Evolutionary conservation across 2,797 vertebrate genomes (phyloP).

Genomic region (Cossypha heuglini): DNA sequence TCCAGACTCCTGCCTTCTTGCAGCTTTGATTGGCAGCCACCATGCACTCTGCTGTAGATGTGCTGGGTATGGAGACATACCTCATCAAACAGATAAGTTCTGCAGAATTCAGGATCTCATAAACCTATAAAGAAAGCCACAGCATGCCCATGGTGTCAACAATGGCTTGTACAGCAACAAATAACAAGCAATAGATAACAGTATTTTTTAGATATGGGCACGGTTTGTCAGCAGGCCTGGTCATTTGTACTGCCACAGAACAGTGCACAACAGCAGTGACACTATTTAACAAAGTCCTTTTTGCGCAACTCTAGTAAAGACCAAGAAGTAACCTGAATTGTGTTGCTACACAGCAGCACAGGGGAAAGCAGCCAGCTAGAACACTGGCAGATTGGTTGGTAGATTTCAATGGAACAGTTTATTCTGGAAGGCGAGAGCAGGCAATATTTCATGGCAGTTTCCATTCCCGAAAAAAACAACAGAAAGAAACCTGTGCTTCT

Average conservation of each 20-base stretch:
- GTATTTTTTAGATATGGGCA: background rate
- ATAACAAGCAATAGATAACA: background rate
- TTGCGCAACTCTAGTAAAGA: background rate
- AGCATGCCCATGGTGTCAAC: background rate
- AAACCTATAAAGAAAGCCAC: constrained; percentile 79
- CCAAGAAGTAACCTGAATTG: background rate
- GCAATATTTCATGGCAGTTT: background rate
- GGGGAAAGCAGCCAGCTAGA: background rate
- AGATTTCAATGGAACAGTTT: background rate
- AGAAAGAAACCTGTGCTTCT: background rate
- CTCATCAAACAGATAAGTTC: constrained; percentile 89
- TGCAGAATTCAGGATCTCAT: constrained; percentile 88
- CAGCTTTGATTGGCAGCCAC: constrained; percentile 66
- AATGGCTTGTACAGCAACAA: background rate
- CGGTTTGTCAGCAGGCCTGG: background rate
- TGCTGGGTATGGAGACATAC: constrained; percentile 74
- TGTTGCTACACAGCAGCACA: background rate
- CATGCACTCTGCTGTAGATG: constrained; percentile 83
- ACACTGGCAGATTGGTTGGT: background rate
- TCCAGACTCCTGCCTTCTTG: constrained; percentile 76
- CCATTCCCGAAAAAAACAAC: background rate
- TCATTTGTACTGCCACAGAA: background rate
- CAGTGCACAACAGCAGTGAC: background rate
- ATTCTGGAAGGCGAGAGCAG: background rate
- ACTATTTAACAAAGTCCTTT: background rate